Evolutionary conservation across 2,888 invertebrate species (phyloP).

Genomic region (Drosophila nr. perissopoda): DNA sequence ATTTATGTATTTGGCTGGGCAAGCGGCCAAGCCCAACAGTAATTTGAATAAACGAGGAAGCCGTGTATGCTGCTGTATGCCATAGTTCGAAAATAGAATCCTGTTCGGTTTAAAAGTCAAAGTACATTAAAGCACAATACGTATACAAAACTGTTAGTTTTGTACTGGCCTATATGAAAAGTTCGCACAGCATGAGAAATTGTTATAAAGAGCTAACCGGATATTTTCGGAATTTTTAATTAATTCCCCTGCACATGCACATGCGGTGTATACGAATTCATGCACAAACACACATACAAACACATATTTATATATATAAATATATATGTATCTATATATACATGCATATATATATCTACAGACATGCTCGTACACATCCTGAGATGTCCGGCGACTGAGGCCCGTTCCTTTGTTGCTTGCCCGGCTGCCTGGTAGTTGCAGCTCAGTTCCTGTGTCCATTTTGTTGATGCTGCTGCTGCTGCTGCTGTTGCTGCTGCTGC

Average conservation of each 20-base stretch:
- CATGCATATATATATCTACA: not conserved
- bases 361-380: constrained; percentile 59
- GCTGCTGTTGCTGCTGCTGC: constrained; percentile 11
- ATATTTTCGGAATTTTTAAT: constrained; percentile 82
- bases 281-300: constrained; percentile 8
- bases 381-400: constrained; percentile 60
- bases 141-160: constrained; percentile 36
- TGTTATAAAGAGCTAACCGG: constrained; percentile 80
- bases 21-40: constrained; percentile 34
- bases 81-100: constrained; percentile 36
- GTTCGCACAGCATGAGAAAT: constrained; percentile 69
- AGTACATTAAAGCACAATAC: constrained; percentile 54
- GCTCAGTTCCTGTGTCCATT: constrained; percentile 56
- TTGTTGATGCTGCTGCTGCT: constrained; percentile 27
- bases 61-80: constrained; percentile 3
- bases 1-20: constrained; percentile 39
- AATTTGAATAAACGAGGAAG: constrained; percentile 29
- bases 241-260: constrained; percentile 70
- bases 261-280: constrained; percentile 20
- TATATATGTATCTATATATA: not conserved
- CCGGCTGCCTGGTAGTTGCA: constrained; percentile 41
- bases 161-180: constrained; percentile 55
- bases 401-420: constrained; percentile 58
- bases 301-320: not conserved
- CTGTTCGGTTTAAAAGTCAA: constrained; percentile 55